These are phyloP conservation scores for Pipa parva DNA, from an alignment of 2,113 vertebrate genomes.

Conservation along the genomic window DNA sequence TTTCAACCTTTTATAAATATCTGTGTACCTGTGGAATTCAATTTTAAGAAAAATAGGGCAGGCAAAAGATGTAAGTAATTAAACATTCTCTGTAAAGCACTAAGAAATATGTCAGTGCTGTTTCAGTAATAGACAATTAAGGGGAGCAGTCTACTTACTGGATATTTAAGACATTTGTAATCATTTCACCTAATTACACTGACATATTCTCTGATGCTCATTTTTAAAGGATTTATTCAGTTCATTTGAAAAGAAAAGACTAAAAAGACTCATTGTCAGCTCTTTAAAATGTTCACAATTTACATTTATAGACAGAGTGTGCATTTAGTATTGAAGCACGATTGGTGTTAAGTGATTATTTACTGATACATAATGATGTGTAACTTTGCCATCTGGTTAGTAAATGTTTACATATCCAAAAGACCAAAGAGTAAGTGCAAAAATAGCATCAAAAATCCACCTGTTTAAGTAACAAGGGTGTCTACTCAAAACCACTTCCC, in stretches of 20 bases:
- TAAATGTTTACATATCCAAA: neutral
- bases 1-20: too few species aligned
- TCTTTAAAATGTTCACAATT: slow-evolving; percentile 10
- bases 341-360: slow-evolving; percentile 1
- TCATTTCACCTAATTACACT: slow-evolving; percentile 9
- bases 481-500: slow-evolving; percentile 48
- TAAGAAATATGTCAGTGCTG: too few species aligned
- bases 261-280: neutral
- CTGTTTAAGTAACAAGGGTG: slow-evolving; percentile 37
- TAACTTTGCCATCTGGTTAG: slow-evolving; percentile 5
- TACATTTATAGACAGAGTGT: neutral
- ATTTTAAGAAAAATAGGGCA: too few species aligned
- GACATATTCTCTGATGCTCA: neutral
- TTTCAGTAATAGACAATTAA: too few species aligned
- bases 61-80: too few species aligned
- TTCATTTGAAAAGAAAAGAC: neutral
- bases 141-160: too few species aligned
- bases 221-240: neutral
- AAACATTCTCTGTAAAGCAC: too few species aligned
- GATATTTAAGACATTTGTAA: neutral
- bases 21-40: too few species aligned
- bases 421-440: neutral
- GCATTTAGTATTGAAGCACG: neutral
- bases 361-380: slow-evolving; percentile 8
- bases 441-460: neutral